Conservation (phyloP, 2,797 vertebrate species). For the Sciaenops ocellatus region DNA sequence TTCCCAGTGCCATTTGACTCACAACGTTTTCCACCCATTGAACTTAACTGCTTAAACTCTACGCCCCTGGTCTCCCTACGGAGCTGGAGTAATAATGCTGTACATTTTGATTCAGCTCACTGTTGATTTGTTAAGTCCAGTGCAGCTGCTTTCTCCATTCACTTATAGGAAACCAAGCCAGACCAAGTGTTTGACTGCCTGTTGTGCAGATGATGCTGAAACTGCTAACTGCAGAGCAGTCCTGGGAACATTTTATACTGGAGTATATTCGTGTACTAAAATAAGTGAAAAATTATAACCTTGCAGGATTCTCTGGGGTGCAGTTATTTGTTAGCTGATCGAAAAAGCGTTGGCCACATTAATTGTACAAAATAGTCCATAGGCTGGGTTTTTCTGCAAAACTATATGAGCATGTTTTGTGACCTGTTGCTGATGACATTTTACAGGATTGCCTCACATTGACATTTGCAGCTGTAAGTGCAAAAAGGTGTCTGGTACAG, state of each 20-base stretch:
- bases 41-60: slow-evolving; percentile 27
- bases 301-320: slow-evolving; percentile 18
- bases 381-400: background rate
- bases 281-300: slow-evolving; percentile 1
- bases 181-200: slow-evolving; percentile 45
- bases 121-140: slow-evolving; percentile 49
- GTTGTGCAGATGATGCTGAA: slow-evolving; percentile 42
- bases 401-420: background rate
- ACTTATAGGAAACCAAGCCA: slow-evolving; percentile 42
- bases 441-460: background rate
- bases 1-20: slow-evolving; percentile 22
- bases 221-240: slow-evolving; percentile 41
- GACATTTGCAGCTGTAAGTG: background rate
- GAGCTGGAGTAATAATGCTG: slow-evolving; percentile 45
- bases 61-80: slow-evolving; percentile 20
- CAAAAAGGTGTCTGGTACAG: background rate
- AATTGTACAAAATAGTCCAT: background rate
- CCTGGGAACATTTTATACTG: slow-evolving; percentile 41
- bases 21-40: slow-evolving; percentile 40
- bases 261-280: slow-evolving; percentile 18
- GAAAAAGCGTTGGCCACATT: background rate
- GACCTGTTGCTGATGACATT: background rate
- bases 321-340: background rate
- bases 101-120: slow-evolving; percentile 51
- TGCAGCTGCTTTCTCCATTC: slow-evolving; percentile 75